These are phyloP conservation scores for Oncorhynchus clarkii DNA, from an alignment of 2,113 vertebrate genomes.

Conservation along the genomic window DNA sequence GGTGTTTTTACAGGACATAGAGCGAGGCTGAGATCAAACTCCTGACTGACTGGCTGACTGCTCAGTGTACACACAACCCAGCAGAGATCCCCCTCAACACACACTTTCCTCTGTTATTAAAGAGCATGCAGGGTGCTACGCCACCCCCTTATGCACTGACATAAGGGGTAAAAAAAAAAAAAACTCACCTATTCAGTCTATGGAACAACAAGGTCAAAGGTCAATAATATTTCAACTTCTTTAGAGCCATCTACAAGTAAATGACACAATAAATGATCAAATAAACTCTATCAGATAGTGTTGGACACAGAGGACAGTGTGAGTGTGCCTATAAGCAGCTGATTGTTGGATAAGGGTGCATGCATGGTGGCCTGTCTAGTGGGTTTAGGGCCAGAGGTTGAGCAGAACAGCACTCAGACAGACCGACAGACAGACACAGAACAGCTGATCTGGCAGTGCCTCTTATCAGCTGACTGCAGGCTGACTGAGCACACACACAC, in stretches of 20 bases:
- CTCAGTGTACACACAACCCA: background rate
- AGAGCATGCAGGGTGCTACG: background rate
- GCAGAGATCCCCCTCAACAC: conserved; percentile 6
- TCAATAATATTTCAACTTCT: no score
- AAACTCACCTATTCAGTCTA: background rate
- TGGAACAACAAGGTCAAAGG: background rate
- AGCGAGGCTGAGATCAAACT: background rate
- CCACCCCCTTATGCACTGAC: background rate
- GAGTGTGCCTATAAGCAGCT: background rate
- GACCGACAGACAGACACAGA: conserved; percentile 13
- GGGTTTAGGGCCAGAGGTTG: background rate
- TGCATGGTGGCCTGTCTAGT: background rate
- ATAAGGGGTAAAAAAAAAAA: background rate
- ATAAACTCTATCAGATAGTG: background rate
- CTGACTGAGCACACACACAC: conserved; percentile 41
- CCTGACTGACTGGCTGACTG: background rate
- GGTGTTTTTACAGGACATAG: conserved; percentile 13
- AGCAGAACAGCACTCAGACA: background rate
- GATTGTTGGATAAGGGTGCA: background rate
- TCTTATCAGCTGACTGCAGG: conserved; percentile 62
- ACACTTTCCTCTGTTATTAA: conserved; percentile 9
- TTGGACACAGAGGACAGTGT: background rate
- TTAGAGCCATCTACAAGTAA: background rate
- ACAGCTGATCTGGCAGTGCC: conserved; percentile 62
- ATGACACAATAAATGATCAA: background rate